Evolutionary conservation across 2,888 invertebrate genomes (phyloP), one percentile per base, ranked within the genome.

Genomic region (Stenchaetothrips biformis): DNA sequence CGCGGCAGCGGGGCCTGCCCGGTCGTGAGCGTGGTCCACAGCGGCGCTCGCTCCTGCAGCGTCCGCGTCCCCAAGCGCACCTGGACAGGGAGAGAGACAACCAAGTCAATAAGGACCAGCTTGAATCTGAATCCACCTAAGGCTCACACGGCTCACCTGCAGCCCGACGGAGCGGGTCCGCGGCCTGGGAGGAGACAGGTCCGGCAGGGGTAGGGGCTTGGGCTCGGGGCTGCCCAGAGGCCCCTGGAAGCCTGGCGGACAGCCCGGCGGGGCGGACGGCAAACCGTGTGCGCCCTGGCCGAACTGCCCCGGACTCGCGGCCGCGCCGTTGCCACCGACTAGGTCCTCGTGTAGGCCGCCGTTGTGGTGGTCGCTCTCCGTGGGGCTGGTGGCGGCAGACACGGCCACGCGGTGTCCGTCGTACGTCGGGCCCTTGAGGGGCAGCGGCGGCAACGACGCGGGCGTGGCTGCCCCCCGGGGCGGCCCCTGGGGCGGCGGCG

Each of bases 1-100:
- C 67, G 67, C 21, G 21, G 67, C 21, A 21, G 7, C n/a, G 67
- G 67, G 9, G 67, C 67, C 67, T 74, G 67, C 0, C 67, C 67
- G 21, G 67, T 74, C 67, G 94, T 94, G 84, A 94, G 89, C 80
- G 94, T 92, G 80, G 93, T 93, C 94, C 94, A 94, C 83, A 95
- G 89, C 79, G 94, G 94, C 82, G 94, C 93, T 3, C 67, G 85
- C 92, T 74, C 67, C 8, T 74, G 67, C 67, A 74, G 67, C 4
- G 67, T 74, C 9, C 67, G 21, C 25, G 67, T 8, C 21, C 67
- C 67, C 25, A 74, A 25, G 21, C 81, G 82, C n/a, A 85, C 83
- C 83, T 85, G 86, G 85, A 80, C 84, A 83, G 81, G 85, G 83
- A 62, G 86, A 86, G 82, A 85, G 53, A 16, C 16, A 9, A 6